phyloP scores from a whole-genome alignment of 1,140 invertebrate species.

The Chelonus insularis region DNA sequence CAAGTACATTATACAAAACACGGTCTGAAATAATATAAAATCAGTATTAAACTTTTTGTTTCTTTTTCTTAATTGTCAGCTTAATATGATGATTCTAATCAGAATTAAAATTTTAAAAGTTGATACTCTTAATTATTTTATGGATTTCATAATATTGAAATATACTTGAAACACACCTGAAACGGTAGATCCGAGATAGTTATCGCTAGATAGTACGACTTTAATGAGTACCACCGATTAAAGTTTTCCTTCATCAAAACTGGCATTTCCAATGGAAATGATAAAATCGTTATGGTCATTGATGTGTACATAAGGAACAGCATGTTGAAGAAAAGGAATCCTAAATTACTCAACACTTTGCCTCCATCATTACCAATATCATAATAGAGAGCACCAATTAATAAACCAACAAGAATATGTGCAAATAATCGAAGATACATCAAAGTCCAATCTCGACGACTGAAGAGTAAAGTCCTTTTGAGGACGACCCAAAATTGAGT shows the following conservation, averaged over 20 bases:
- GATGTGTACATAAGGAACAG: slow-evolving; percentile 98
- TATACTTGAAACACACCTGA: slow-evolving; percentile 68
- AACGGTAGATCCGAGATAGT: slow-evolving; percentile 95
- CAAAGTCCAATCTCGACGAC: slow-evolving; percentile 85
- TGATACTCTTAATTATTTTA: too few relatives aligned
- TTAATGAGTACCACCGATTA: slow-evolving; percentile 96
- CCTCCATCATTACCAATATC: slow-evolving; percentile 92
- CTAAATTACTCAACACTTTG: slow-evolving; percentile 94
- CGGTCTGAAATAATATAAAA: slow-evolving; percentile 63
- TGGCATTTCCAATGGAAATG: slow-evolving; percentile 94
- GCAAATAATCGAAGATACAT: slow-evolving; percentile 93
- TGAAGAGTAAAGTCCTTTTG: slow-evolving; percentile 78
- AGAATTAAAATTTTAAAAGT: too few relatives aligned
- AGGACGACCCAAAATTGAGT: slow-evolving; percentile 81
- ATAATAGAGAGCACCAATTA: slow-evolving; percentile 92
- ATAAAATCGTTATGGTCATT: slow-evolving; percentile 96
- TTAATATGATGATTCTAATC: too few relatives aligned
- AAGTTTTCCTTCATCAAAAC: slow-evolving; percentile 94
- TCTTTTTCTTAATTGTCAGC: background rate
- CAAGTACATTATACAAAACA: slow-evolving; percentile 90
- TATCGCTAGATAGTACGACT: slow-evolving; percentile 94
- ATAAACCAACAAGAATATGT: slow-evolving; percentile 85
- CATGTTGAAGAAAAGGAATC: slow-evolving; percentile 97
- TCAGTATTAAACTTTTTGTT: background rate
- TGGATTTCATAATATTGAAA: too few relatives aligned